Conservation (phyloP, 1,140 invertebrate genomes). For the Leptonema lineaticorne region DNA sequence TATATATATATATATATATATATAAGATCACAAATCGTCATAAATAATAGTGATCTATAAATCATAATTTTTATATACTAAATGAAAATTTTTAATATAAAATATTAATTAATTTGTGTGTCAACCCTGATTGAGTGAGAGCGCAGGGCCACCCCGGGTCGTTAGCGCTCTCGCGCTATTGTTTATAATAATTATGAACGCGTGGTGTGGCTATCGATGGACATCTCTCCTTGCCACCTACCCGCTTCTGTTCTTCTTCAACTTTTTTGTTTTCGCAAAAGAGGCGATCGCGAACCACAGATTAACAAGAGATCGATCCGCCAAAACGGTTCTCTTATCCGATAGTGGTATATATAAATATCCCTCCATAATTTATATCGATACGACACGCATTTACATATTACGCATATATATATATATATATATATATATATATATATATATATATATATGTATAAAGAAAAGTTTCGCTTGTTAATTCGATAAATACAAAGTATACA, state of each 20-base stretch:
- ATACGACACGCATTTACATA: no score
- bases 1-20: no score
- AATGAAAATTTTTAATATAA: no score
- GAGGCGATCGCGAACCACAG: slow-evolving; percentile 29
- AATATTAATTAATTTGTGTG: neutral
- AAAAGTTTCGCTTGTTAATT: no score
- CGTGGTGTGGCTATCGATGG: slow-evolving; percentile 33
- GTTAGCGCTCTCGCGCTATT: slow-evolving; percentile 28
- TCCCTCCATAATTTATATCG: neutral
- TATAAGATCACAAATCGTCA: no score
- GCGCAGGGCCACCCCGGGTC: slow-evolving; percentile 32
- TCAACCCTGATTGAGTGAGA: neutral
- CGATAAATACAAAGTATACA: no score
- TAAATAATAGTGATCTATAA: no score
- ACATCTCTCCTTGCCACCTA: slow-evolving; percentile 28
- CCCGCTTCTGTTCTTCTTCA: slow-evolving; percentile 26
- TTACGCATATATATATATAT: no score
- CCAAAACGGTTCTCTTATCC: neutral
- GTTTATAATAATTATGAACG: slow-evolving; percentile 42
- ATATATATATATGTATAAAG: no score
- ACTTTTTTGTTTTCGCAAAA: slow-evolving; percentile 27
- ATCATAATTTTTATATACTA: no score
- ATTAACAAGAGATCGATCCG: slow-evolving; percentile 26
- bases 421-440: no score
- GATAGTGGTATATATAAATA: neutral